phyloP scores from a whole-genome alignment of 2,113 vertebrate species.

The Hucho hucho region DNA sequence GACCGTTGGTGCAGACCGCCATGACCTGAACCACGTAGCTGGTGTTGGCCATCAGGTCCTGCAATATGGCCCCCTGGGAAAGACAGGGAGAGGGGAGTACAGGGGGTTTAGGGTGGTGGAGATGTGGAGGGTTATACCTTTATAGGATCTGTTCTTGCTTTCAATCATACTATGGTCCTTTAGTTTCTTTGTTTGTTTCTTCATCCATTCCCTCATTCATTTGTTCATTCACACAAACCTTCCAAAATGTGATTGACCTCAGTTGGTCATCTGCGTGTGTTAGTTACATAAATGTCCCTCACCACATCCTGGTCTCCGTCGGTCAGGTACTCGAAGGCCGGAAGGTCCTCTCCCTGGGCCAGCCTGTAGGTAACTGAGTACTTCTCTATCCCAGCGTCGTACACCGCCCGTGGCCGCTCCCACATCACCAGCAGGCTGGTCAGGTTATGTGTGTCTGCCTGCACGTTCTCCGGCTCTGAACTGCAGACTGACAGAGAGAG shows the following conservation, averaged over 20 bases:
- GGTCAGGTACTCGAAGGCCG: constrained; percentile 84
- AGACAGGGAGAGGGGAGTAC: constrained; percentile 33
- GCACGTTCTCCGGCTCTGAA: constrained; percentile 92
- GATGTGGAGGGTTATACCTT: no score
- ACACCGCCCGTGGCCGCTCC: constrained; percentile 93
- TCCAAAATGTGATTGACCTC: no score
- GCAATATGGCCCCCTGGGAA: constrained; percentile 91
- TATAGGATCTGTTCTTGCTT: no score
- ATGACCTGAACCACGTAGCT: constrained; percentile 93
- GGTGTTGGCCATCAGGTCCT: constrained; percentile 84
- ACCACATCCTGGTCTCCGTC: constrained; percentile 99
- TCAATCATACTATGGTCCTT: no score
- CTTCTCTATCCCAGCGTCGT: constrained; percentile 87
- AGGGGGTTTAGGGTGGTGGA: not conserved
- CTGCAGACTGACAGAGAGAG: constrained; percentile 84
- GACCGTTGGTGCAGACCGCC: constrained; percentile 89
- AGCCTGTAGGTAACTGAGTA: constrained; percentile 87
- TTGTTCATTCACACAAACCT: no score
- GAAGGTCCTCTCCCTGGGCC: constrained; percentile 71
- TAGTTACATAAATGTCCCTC: constrained; percentile 52
- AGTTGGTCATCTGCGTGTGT: no score
- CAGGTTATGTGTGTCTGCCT: constrained; percentile 84
- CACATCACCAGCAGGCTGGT: constrained; percentile 92
- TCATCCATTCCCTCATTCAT: no score
- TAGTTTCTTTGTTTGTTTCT: no score